Evolutionary conservation across 1,140 invertebrate species (phyloP), one percentile per base, ranked within the genome.

Genomic region (Atta texana): DNA sequence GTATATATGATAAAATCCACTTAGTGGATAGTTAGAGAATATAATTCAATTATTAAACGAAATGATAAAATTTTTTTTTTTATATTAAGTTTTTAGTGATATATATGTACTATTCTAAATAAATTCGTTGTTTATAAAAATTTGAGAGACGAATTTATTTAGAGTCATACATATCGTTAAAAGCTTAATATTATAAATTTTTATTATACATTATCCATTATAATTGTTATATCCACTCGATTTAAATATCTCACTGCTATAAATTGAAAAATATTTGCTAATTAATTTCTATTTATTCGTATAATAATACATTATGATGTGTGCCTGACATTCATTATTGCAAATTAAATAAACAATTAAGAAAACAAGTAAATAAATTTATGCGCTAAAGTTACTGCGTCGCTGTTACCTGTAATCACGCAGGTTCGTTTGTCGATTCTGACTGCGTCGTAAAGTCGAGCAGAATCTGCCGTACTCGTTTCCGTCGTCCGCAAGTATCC

Each of bases 401-500:
- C 53, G 68, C 31, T 39, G 18, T 59, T 57, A 57, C 49, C 59
- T 72, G n/a, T 31, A 31, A 68, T 72, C 75, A 28, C 68, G n/a
- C 28, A 59, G 44, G 59, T 63, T 68, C 69, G 51, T 55, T 64
- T 71, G 69, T 61, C 59, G 84, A 31, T 7, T 51, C 82, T 68
- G n/a, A 34, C 49, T 14, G 75, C 68, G 44, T 63, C 61, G 59
- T 75, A 88, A 88, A 80, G 63, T 86, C 66, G 44, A 16, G 53
- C 64, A 80, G 85, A 63, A 84, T 63, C 59, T 28, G 14, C 10
- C 34, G 10, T 49, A 28, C 24, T 51, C 85, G 85, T 82, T 87
- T 87, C 77, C 85, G 76, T 82, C 71, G 61, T 76, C 12, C 77
- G 24, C 31, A 0, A 72, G 49, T n/a, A 87, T 71, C 72, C 78